Base-by-base conservation (phyloP, 2,113 vertebrate genomes). In the Capreolus pygargus region DNA sequence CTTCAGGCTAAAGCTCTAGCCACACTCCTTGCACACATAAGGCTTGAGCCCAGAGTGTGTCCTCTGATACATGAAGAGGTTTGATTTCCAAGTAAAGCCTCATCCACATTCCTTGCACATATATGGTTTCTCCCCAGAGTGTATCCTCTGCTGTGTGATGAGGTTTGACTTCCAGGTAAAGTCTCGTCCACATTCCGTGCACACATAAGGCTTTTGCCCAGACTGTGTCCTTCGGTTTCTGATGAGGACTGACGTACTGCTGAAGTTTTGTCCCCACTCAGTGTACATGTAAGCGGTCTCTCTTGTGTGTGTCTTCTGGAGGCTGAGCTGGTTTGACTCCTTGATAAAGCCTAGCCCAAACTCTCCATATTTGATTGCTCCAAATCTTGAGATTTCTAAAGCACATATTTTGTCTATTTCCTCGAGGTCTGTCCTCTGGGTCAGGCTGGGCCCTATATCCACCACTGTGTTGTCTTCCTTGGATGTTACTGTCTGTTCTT, bases 81-180 rank as follows among this genome's bases (percentile, higher is more conserved):
- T 55, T 45, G 76, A 91, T 27, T 83, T 93, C 16, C 12, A 36
- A 16, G 58, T 57, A 58, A 97, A 97, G 36, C 55, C 25, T 39
- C 7, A 61, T n/a, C 82, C 94, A 60, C 95, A 96, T 5, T 96
- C 64, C 5, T 78, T 76, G 45, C 97, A 98, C 45, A 47, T 25
- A 84, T 89, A 94, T 9, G 95, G 92, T 54, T 95, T 98, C 84
- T 97, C 94, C 61, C 97, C 97, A 23, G 90, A 97, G 67, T 97
- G 97, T 33, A 54, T 94, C 55, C 58, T 47, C 86, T 88, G 85
- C 23, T 97, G 97, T 6, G 12, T 55, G 33, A 76, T 23, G 16
- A 96, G 88, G 54, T 52, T 21, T 89, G 91, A 91, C 12, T 55
- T 58, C 57, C 61, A 84, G 19, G 54, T 88, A 67, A 97, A 97